Evolutionary conservation across 1,140 invertebrate species (phyloP).

Genomic region (Trichogramma pretiosum): DNA sequence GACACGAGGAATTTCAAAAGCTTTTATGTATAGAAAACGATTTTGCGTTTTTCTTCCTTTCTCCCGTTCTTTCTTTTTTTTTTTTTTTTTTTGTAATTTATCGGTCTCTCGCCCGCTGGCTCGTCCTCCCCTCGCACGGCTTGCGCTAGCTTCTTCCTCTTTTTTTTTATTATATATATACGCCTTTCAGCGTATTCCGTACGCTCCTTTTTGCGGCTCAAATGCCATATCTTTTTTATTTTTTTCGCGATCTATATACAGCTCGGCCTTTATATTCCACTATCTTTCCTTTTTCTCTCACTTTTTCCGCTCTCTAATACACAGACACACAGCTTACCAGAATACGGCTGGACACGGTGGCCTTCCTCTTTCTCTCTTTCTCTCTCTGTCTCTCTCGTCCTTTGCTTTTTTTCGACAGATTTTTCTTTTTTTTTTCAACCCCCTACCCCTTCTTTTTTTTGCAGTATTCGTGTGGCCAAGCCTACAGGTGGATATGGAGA

Average conservation of each 20-base stretch:
- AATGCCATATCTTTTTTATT: slow-evolving; percentile 1
- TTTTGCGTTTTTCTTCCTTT: no score
- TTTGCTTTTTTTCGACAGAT: no score
- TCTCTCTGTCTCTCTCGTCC: not conserved
- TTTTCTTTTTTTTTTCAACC: slow-evolving; percentile 16
- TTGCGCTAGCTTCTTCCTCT: not conserved
- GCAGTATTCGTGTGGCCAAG: no score
- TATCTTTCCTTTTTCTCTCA: slow-evolving; percentile 6
- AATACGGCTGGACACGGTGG: no score
- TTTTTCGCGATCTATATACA: not conserved
- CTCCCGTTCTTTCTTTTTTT: no score
- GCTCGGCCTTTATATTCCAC: no score
- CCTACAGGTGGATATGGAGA: no score
- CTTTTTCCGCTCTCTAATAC: not conserved
- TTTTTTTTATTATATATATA: not conserved
- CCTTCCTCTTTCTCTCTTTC: not conserved
- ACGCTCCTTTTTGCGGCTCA: no score
- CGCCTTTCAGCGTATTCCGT: not conserved
- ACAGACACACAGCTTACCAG: no score
- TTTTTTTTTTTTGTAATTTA: slow-evolving; percentile 31
- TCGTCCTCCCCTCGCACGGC: slow-evolving; percentile 19
- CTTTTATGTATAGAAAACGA: slow-evolving; percentile 18
- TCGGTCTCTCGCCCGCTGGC: slow-evolving; percentile 19
- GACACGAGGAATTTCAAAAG: slow-evolving; percentile 24
- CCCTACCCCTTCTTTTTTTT: not conserved